Evolutionary conservation across 2,113 vertebrate genomes (phyloP).

Genomic region (Corvus cornix): DNA sequence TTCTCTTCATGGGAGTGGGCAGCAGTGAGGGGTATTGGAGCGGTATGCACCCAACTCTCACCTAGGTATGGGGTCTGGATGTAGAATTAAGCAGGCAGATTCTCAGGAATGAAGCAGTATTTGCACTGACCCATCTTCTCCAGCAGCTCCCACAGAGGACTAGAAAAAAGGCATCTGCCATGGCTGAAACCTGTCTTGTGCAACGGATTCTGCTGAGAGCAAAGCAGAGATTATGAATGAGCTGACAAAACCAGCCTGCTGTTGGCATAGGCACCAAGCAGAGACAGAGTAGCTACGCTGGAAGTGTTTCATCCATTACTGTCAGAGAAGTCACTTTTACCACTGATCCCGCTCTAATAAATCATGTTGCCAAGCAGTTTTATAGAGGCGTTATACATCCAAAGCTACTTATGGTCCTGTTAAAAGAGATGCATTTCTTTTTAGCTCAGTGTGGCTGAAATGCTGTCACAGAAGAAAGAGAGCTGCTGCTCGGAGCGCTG

Average conservation of each 20-base stretch:
- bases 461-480: conserved; percentile 35
- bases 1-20: not conserved
- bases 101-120: not conserved
- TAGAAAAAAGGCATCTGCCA: not conserved
- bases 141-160: not conserved
- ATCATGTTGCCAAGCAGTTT: conserved; percentile 60
- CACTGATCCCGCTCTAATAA: conserved; percentile 49
- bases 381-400: conserved; percentile 39
- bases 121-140: not conserved
- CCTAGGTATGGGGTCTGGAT: not conserved
- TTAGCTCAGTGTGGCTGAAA: conserved; percentile 41
- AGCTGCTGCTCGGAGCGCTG: not conserved
- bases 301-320: conserved; percentile 56
- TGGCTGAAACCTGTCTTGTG: not conserved
- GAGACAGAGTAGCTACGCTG: conserved; percentile 26
- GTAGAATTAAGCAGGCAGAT: not conserved
- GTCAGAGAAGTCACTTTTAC: conserved; percentile 53
- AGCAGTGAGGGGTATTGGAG: not conserved
- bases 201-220: conserved; percentile 20
- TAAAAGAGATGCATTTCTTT: conserved; percentile 51
- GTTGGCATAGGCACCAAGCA: conserved; percentile 34
- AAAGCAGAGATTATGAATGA: conserved; percentile 66
- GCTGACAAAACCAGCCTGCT: conserved; percentile 58
- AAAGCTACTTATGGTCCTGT: conserved; percentile 47
- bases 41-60: not conserved